phyloP scores from a whole-genome alignment of 2,113 vertebrate genomes.

The Oncorhynchus keta region DNA sequence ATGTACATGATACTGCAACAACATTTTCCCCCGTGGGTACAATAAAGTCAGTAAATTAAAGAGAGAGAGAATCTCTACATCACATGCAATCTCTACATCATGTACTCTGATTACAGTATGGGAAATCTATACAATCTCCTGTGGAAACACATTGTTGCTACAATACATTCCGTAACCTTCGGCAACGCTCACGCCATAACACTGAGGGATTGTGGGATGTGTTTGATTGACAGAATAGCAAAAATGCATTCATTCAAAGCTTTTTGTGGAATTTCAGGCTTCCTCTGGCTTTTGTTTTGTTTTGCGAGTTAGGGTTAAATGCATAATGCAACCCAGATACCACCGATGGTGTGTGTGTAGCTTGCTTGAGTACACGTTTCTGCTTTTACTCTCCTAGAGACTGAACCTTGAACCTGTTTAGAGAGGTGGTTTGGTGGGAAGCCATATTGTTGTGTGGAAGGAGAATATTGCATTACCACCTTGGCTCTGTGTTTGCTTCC shows the following conservation, averaged over 20 bases:
- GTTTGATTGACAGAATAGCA: conserved; percentile 43
- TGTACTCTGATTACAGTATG: background rate
- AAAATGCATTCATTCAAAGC: conserved; percentile 32
- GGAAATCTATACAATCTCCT: conserved; percentile 6
- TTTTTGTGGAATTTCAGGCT: conserved; percentile 49
- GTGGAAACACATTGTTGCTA: conserved; percentile 33
- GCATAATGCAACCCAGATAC: conserved; percentile 72
- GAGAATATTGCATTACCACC: conserved; percentile 43
- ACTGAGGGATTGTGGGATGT: conserved; percentile 26
- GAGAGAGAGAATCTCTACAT: background rate
- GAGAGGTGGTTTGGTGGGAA: conserved; percentile 51
- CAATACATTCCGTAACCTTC: conserved; percentile 7
- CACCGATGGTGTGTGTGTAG: conserved; percentile 37
- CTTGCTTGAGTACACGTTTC: background rate
- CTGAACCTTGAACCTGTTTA: conserved; percentile 55
- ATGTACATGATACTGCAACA: no score
- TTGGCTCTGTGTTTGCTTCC: conserved; percentile 43
- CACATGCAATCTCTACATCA: background rate
- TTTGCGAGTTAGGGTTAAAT: conserved; percentile 65
- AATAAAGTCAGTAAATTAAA: background rate
- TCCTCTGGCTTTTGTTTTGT: conserved; percentile 44
- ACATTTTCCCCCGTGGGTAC: background rate
- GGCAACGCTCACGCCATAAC: conserved; percentile 21
- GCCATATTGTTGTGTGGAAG: conserved; percentile 40
- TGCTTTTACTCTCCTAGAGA: conserved; percentile 16